Base-by-base conservation (phyloP, 2,888 invertebrate genomes). In the Scaptomyza cyrtandrae region DNA sequence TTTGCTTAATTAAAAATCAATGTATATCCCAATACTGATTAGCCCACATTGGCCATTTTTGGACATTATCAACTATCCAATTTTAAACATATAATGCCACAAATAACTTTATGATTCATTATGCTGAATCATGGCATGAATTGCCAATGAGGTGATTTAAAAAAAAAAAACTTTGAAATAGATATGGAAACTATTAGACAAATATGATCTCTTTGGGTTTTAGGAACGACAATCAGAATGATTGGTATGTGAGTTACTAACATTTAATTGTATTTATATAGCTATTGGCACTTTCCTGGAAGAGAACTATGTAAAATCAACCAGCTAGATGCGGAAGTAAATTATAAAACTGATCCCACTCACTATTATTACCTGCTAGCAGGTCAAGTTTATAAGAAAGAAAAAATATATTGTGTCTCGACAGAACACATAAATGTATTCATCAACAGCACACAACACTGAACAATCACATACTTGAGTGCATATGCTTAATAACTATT, bases 1-100 rank as follows among this genome's bases (percentile, higher is more conserved):
- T 67, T 79, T 44, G 49, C 43, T 84, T 81, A 79, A 83, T 81
- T 85, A 76, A 81, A 81, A 75, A 53, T 50, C 63, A 37, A 53
- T 73, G 58, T 68, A 68, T 52, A 64, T 29, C 45, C 29, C 5
- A 10, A 46, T 16, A 19, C 56, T 56, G 61, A 78, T 76, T 67
- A 52, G 50, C 45, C 53, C 41, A 71, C 45, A 58, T 43, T 48
- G 56, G 49, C 48, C 35, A 63, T 24, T 56, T 56, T 53, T 39
- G 54, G 27, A 39, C 13, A 19, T 55, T 71, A 64, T 80, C 64
- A 60, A 60, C 54, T 57, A 45, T 48, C 14, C 55, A 61, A 33
- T 71, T 80, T 77, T 63, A 61, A 53, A 76, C 61, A 56, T 33
- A 61, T 33, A 61, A 37, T 37, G 16, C 35, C 50, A 64, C 49